phyloP scores from a whole-genome alignment of 2,888 invertebrate species.

The Strigamia crassipes region DNA sequence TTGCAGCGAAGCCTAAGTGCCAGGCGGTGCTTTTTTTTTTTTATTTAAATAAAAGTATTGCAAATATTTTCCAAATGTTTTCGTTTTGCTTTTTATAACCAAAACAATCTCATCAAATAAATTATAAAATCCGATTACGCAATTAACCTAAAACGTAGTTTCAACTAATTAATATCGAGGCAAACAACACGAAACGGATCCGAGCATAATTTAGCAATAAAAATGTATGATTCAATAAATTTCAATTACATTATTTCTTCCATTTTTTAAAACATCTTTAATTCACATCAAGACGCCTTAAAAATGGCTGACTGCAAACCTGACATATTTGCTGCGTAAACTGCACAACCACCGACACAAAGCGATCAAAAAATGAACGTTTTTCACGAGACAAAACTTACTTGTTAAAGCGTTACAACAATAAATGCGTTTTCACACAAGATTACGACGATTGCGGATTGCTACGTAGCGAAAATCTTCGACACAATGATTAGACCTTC shows the following conservation, averaged over 20 bases:
- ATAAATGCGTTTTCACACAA: neutral
- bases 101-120: no score
- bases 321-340: conserved; percentile 12
- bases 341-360: neutral
- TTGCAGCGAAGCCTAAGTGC: neutral
- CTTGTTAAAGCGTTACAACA: neutral
- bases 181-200: neutral
- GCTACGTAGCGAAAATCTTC: neutral
- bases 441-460: neutral
- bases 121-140: no score
- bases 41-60: no score
- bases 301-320: conserved; percentile 26
- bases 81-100: no score
- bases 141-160: no score
- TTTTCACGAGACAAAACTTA: neutral
- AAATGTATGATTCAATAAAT: neutral
- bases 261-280: neutral
- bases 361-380: neutral
- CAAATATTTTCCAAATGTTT: no score
- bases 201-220: no score
- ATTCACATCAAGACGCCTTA: neutral
- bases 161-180: no score
- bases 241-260: neutral
- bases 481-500: neutral
- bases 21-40: neutral